Evolutionary conservation across 1,140 invertebrate genomes (phyloP), one percentile per base, ranked within the genome.

Genomic region (Macrobrachium nipponense): DNA sequence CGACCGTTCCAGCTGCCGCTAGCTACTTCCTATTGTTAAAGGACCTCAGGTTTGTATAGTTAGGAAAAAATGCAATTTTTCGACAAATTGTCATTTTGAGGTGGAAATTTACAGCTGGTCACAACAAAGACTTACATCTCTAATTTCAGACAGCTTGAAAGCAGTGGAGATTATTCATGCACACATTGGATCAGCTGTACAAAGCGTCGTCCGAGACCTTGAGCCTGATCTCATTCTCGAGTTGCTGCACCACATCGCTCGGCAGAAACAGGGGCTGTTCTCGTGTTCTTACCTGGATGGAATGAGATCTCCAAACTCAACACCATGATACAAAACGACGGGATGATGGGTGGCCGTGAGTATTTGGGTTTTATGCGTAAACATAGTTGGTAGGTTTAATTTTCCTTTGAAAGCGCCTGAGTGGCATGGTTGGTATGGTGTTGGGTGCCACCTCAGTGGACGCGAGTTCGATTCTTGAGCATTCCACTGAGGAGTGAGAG

Each of bases 211-310:
- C 93, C 78, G 95, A 97, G 90, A 92, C 94, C 7, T 89, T 96
- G 8, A 94, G 95, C 89, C 88, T 96, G 93, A 95, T 17, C 92
- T 98, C 4, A 93, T 97, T 17, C 91, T 93, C 20, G 90, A 93
- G 79, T 91, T 98, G 15, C 90, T 97, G 5, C 91, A 92, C 18
- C 89, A 95, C 86, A 97, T 98, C 85, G 94, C 91, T 91, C 90
- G 62, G 14, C 77, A 90, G 61, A 92, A 93, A 51, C 92, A 80
- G 97, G 97, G 14, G 97, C 97, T 1, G 95, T 98, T 89, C 92
- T 98, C 58, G 93, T 98, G 61, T 98, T 98, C 92, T 90, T 98
- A 61, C 95, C 97, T 18, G 97, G 97, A 11, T 95, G 94, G 90
- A 89, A 89, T 43, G 82, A 89, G 18, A 91, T 91, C 27, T 89